phyloP scores from a whole-genome alignment of 2,888 invertebrate genomes.

The Eupeodes luniger region DNA sequence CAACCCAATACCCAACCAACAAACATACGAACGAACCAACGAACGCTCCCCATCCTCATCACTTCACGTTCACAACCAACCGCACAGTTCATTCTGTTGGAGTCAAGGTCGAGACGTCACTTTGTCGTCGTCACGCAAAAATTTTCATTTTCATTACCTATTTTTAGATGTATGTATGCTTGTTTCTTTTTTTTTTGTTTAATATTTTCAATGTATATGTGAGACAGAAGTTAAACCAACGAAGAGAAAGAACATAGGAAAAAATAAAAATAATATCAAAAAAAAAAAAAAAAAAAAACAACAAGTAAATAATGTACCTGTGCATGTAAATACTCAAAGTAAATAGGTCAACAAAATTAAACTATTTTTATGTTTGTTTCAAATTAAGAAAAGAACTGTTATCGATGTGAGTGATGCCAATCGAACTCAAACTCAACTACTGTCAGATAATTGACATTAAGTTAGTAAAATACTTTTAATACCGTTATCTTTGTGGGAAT shows the following conservation, averaged over 20 bases:
- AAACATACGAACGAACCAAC: slow-evolving; percentile 34
- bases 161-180: slow-evolving; percentile 72
- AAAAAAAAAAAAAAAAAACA: not conserved
- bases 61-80: slow-evolving; percentile 78
- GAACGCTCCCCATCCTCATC: slow-evolving; percentile 61
- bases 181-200: not conserved
- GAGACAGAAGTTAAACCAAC: slow-evolving; percentile 3
- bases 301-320: slow-evolving; percentile 34
- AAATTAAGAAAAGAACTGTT: not conserved
- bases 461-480: slow-evolving; percentile 9
- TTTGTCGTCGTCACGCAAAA: slow-evolving; percentile 81
- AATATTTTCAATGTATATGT: slow-evolving; percentile 28
- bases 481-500: slow-evolving; percentile 23
- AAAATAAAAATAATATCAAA: slow-evolving; percentile 20
- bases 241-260: slow-evolving; percentile 21
- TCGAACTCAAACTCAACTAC: not conserved
- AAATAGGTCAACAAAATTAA: slow-evolving; percentile 67
- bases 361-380: not conserved
- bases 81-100: slow-evolving; percentile 84
- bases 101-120: slow-evolving; percentile 83
- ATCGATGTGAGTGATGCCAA: not conserved
- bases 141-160: slow-evolving; percentile 77
- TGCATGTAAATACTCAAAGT: slow-evolving; percentile 26
- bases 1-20: not conserved
- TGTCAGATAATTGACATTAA: slow-evolving; percentile 18